Evolutionary conservation across 1,140 invertebrate genomes (phyloP).

Genomic region (Eupristina koningsbergeri): DNA sequence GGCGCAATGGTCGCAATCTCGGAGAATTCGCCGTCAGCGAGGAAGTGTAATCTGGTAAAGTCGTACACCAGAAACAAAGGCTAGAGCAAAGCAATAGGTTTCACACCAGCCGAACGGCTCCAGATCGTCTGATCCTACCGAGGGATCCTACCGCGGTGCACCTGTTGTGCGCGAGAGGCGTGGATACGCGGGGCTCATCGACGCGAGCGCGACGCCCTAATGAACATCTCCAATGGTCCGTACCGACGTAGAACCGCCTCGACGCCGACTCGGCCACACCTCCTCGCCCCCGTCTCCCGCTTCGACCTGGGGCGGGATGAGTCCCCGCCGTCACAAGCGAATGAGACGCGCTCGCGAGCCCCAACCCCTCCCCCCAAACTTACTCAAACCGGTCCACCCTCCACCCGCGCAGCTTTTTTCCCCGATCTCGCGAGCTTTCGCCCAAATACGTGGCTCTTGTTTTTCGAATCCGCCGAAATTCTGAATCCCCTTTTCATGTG

Average conservation of each 20-base stretch:
- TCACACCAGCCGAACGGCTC: neutral
- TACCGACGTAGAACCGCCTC: constrained; percentile 66
- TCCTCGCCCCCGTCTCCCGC: constrained; percentile 54
- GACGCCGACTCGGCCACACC: constrained; percentile 60
- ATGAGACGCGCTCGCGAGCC: constrained; percentile 41
- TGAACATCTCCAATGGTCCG: constrained; percentile 69
- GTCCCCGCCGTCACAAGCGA: constrained; percentile 39
- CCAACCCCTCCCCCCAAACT: neutral
- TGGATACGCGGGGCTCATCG: constrained; percentile 52
- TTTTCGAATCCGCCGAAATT: too few relatives aligned
- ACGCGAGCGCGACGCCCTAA: constrained; percentile 57
- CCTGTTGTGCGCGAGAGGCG: constrained; percentile 50
- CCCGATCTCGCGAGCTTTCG: neutral
- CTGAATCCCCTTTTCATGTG: too few relatives aligned
- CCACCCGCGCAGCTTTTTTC: neutral
- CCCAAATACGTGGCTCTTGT: too few relatives aligned
- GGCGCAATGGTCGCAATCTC: too few relatives aligned
- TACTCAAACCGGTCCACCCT: neutral
- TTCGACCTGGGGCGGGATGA: constrained; percentile 33
- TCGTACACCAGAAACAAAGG: neutral
- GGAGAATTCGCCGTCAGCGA: too few relatives aligned
- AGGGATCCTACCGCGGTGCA: neutral
- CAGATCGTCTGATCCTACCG: neutral
- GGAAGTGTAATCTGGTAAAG: too few relatives aligned
- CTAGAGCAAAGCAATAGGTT: neutral